Evolutionary conservation across 2,888 invertebrate species (phyloP), one percentile per base, ranked within the genome.

Genomic region (Chouioia cunea): DNA sequence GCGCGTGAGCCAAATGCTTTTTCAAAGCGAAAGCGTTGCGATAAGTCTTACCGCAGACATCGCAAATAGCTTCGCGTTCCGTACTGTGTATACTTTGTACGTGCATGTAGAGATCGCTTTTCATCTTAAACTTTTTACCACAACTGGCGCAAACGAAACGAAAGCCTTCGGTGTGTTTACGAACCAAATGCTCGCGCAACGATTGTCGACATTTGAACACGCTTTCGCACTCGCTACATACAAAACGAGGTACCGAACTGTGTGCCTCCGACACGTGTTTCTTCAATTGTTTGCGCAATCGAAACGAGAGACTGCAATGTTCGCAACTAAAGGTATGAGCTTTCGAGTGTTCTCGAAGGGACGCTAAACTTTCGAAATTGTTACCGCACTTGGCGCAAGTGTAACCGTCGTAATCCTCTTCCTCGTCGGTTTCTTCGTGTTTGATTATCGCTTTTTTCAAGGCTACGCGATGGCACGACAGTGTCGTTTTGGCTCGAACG

Each of bases 101-200:
- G 72, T 83, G 83, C 4, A 82, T 76, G 48, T 80, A 78, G 74
- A 83, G 77, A 65, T 84, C 83, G 10, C 82, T 79, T 43, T 81
- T 82, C 18, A 84, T 81, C 56, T 83, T 82, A 65, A 82, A 83
- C 71, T 81, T 82, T 59, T 81, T 82, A 0, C 77, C 78, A 50
- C 83, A 83, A 22, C 75, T 73, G 10, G 79, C 79, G 75, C 83
- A 83, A 22, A 73, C 76, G 74, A 80, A 81, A 6, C 82, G 79
- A 48, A 76, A 83, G 4, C 79, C 81, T 2, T 78, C 76, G 4
- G 77, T 79, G 63, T 82, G 83, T 60, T 78, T 82, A 10, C 83
- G 79, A 15, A 79, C 80, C 22, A 82, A 78, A 70, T 83, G 83
- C 57, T 72, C 70, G n/a, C 69, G 65, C 22, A 74, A 27, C 2